Evolutionary conservation across 1,140 invertebrate species (phyloP), one percentile per base, ranked within the genome.

Genomic region (Drosophila ironensis): DNA sequence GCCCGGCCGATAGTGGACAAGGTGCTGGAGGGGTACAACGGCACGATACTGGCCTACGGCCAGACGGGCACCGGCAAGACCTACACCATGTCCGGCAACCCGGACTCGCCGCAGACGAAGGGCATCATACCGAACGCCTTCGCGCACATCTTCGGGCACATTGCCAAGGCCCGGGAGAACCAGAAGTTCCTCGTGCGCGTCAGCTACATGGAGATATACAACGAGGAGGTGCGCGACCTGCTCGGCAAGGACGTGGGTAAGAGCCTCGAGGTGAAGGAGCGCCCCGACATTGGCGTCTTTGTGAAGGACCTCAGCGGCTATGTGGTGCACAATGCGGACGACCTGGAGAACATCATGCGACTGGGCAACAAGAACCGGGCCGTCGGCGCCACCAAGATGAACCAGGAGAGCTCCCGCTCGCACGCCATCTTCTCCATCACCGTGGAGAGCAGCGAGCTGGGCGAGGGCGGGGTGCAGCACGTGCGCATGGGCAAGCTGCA

Each of bases 341-440:
- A 98, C 89, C 94, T 98, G 52, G 96, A 98, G 70, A 95, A 97
- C 69, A 93, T 98, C 2, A 97, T 98, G 96, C 93, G 94, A 46
- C 92, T 95, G 11, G 97, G 97, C 2, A 98, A 98, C 89, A 94
- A 96, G 76, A 98, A 98, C 90, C 92, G 97, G 9, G 90, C 90
- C 8, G 91, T 91, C 2, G 97, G 97, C 0, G 95, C 98, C 0
- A 99, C 99, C 1, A 97, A 99, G 80, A 99, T 99, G 98, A 99
- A 99, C 91, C 96, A 98, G 68, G 97, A 99, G 88, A 98, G 97
- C 77, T 99, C 98, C 0, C 91, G 98, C 12, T 99, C 98, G 1
- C 99, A 99, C 92, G 98, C 98, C 16, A 99, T 99, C 57, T 99
- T 99, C 91, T 97, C 98, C 42, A 96, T 99, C 14, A 99, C 98